These are phyloP conservation scores for Erebia epiphron DNA, from an alignment of 2,888 invertebrate species.

Conservation along the genomic window DNA sequence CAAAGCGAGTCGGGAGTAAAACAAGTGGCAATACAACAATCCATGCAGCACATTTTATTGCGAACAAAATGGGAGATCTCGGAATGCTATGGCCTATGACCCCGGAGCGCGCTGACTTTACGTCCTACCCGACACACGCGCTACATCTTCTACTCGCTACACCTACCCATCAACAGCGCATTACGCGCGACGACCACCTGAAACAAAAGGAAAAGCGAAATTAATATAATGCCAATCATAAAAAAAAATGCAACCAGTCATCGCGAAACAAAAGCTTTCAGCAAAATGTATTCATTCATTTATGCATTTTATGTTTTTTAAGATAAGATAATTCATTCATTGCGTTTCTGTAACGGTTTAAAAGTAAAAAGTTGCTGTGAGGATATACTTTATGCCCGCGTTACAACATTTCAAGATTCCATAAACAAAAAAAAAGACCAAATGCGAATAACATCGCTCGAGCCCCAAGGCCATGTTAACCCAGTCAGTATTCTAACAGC, in stretches of 20 bases:
- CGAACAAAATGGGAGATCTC: conserved; percentile 38
- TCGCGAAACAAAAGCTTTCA: conserved; percentile 45
- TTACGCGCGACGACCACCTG: conserved; percentile 78
- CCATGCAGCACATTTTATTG: conserved; percentile 42
- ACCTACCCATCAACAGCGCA: conserved; percentile 70
- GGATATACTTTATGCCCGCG: not conserved
- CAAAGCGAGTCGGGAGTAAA: conserved; percentile 53
- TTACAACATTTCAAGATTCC: conserved; percentile 42
- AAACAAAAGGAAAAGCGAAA: conserved; percentile 83
- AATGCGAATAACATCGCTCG: conserved; percentile 71
- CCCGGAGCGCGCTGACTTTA: conserved; percentile 57
- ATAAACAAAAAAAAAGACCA: conserved; percentile 71
- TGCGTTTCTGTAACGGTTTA: not conserved
- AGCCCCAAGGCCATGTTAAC: conserved; percentile 75
- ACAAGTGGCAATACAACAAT: conserved; percentile 52
- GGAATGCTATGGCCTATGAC: conserved; percentile 37
- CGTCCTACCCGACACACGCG: conserved; percentile 8
- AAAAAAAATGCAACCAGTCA: conserved; percentile 45
- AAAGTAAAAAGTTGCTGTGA: conserved; percentile 4
- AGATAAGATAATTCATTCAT: conserved; percentile 1
- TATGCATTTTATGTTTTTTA: not conserved
- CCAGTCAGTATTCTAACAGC: conserved; percentile 76
- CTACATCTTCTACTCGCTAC: conserved; percentile 18
- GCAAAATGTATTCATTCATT: conserved; percentile 1
- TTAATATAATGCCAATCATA: conserved; percentile 81